Conservation (phyloP, 2,113 vertebrate species). For the Maccullochella peelii region DNA sequence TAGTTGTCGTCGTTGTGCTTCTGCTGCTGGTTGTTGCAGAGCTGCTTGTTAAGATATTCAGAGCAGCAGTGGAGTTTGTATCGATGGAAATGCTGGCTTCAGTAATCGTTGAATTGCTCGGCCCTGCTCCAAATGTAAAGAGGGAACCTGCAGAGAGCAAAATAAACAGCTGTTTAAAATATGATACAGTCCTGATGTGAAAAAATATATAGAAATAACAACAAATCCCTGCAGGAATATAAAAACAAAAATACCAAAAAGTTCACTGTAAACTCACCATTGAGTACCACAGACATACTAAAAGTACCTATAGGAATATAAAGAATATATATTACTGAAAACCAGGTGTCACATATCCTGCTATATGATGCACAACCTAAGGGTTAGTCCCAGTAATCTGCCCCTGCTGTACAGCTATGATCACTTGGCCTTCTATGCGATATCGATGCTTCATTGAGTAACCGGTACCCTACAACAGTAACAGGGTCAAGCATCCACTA, state of each 20-base stretch:
- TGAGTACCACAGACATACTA: constrained; percentile 53
- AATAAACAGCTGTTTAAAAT: constrained; percentile 12
- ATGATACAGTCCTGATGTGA: background rate
- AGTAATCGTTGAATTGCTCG: constrained; percentile 65
- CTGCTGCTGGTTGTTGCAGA: constrained; percentile 19
- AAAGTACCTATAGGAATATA: constrained; percentile 59
- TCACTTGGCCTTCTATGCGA: constrained; percentile 28
- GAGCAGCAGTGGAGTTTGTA: constrained; percentile 46
- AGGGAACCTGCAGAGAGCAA: constrained; percentile 74
- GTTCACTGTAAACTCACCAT: constrained; percentile 42
- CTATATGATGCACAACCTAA: constrained; percentile 28
- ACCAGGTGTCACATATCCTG: constrained; percentile 27
- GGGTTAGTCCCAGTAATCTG: constrained; percentile 9
- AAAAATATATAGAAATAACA: constrained; percentile 11
- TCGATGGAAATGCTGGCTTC: constrained; percentile 41
- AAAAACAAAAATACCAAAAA: constrained; percentile 7
- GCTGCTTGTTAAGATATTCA: constrained; percentile 37
- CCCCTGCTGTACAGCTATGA: background rate
- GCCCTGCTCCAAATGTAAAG: constrained; percentile 79
- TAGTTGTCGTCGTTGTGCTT: constrained; percentile 18
- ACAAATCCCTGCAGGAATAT: constrained; percentile 34
- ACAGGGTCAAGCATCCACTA: constrained; percentile 65
- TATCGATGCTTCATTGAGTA: constrained; percentile 58
- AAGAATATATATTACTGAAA: constrained; percentile 39
- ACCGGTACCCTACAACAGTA: constrained; percentile 55